A percentile compares a stretch with the other conserved stretches of the same genome.
Evolutionary conservation across 2,888 invertebrate species (phyloP).

Genomic region (Dynastes tityus): DNA sequence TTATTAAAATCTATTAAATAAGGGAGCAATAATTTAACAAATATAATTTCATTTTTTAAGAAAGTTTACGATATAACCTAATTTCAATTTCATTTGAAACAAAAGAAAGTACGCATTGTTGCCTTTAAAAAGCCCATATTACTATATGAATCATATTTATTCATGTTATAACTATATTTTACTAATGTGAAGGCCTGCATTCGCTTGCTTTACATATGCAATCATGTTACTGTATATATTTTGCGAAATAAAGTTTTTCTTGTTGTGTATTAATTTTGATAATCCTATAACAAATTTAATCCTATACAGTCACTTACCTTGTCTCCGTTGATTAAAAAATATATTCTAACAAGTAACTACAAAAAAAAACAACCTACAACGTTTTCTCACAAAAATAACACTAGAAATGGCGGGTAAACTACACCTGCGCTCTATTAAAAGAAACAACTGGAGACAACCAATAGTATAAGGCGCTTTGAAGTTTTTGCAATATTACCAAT

Average conservation of each 20-base stretch:
- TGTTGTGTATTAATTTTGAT: conserved; percentile 34
- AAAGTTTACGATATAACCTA: conserved; percentile 42
- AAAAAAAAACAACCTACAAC: conserved; percentile 2
- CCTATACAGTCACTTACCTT: conserved; percentile 14
- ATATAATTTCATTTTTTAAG: conserved; percentile 10
- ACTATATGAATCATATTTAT: conserved; percentile 49
- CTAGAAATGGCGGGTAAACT: conserved; percentile 45
- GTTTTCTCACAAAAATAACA: conserved; percentile 19
- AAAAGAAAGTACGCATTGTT: conserved; percentile 49
- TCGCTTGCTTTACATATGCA: conserved; percentile 53
- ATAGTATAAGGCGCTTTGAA: no score
- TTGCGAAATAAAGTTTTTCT: conserved; percentile 51
- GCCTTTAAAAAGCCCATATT: conserved; percentile 53
- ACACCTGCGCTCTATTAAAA: neutral
- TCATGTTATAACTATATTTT: conserved; percentile 47
- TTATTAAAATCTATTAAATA: conserved; percentile 27
- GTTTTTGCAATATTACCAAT: no score
- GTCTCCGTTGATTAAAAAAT: neutral
- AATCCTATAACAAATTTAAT: neutral
- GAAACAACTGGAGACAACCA: conserved; percentile 15
- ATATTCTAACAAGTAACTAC: neutral
- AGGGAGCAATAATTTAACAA: conserved; percentile 45
- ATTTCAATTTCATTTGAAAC: conserved; percentile 31
- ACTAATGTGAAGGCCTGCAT: conserved; percentile 50
- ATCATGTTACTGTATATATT: conserved; percentile 53